phyloP scores from a whole-genome alignment of 2,797 vertebrate species.

The Gymnopithys bicolor region DNA sequence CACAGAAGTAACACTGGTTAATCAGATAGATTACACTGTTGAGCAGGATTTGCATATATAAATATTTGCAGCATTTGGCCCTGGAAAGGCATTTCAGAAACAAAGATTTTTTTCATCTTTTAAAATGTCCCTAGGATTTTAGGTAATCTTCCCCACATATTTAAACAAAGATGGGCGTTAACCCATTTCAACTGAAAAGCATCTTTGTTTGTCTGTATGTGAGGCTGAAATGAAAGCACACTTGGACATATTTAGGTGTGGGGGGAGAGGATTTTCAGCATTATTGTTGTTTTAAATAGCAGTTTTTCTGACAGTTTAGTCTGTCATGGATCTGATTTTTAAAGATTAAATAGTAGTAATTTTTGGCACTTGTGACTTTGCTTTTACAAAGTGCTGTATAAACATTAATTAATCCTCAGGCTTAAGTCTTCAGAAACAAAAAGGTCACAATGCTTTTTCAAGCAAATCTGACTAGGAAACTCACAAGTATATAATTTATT shows the following conservation, averaged over 20 bases:
- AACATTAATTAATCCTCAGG: constrained; percentile 69
- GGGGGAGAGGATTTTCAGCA: background rate
- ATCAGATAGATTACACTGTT: background rate
- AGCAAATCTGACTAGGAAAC: constrained; percentile 51
- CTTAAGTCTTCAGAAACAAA: constrained; percentile 52
- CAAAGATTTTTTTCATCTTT: background rate
- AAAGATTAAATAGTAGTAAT: constrained; percentile 61
- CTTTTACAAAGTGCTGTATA: constrained; percentile 59
- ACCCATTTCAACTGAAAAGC: constrained; percentile 17
- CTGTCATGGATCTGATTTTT: constrained; percentile 50
- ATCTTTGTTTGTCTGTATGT: background rate
- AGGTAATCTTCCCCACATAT: background rate
- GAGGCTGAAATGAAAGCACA: background rate
- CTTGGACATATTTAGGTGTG: background rate
- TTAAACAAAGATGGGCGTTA: background rate
- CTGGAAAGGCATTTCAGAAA: background rate
- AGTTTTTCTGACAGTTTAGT: constrained; percentile 15
- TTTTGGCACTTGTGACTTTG: constrained; percentile 46
- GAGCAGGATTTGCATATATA: background rate
- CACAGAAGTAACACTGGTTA: background rate
- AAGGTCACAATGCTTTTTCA: constrained; percentile 40
- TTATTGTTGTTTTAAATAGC: constrained; percentile 45
- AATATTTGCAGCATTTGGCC: background rate
- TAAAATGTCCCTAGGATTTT: background rate
- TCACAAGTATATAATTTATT: constrained; percentile 31